Conservation (phyloP, 2,888 invertebrate genomes). For the Drosophila conformis region DNA sequence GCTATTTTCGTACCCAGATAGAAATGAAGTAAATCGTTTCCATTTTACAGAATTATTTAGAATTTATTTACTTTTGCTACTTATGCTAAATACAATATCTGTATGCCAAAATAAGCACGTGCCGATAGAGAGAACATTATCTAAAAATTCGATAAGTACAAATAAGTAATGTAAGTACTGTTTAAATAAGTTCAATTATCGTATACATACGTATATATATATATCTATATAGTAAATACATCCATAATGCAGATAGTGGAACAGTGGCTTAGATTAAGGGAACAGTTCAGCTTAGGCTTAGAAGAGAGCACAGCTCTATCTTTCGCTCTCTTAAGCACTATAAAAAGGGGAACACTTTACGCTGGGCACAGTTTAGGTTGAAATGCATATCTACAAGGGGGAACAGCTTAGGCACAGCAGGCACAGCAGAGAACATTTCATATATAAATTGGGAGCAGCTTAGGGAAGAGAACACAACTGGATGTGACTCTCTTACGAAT, state of each 20-base stretch:
- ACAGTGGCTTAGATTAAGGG: constrained; percentile 5
- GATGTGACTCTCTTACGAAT: neutral
- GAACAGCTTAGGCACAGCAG: neutral
- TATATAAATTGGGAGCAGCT: neutral
- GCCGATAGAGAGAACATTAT: constrained; percentile 34
- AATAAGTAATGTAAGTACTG: constrained; percentile 9
- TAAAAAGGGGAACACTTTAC: neutral
- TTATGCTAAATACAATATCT: constrained; percentile 20
- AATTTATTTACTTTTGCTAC: constrained; percentile 44
- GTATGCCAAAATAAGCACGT: constrained; percentile 22
- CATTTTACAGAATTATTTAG: neutral
- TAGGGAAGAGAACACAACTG: neutral
- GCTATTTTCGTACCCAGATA: neutral
- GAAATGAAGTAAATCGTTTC: neutral
- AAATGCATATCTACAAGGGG: neutral
- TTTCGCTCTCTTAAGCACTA: neutral
- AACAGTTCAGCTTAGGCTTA: neutral
- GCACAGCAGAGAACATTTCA: neutral
- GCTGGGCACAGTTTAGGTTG: neutral
- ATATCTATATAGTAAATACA: constrained; percentile 7
- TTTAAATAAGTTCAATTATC: constrained; percentile 34
- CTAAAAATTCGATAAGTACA: constrained; percentile 41
- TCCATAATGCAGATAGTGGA: constrained; percentile 20
- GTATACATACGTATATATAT: constrained; percentile 12
- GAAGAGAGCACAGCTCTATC: neutral